Conservation (phyloP, 2,113 vertebrate species). For the Hypocryptadius cinnamomeus region DNA sequence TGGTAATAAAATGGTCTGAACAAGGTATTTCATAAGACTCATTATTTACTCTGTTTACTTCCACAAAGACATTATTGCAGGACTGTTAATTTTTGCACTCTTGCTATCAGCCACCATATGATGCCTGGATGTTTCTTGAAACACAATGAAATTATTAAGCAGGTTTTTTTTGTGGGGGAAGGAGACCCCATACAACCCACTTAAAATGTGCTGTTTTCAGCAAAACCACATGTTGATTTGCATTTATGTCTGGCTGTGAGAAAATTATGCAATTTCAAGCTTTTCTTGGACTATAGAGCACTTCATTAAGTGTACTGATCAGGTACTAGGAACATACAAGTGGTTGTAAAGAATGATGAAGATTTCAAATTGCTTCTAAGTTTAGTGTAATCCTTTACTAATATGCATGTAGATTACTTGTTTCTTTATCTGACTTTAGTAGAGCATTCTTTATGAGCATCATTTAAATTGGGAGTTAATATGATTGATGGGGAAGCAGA, state of each 20-base stretch:
- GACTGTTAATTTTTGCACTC: background rate
- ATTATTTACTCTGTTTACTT: background rate
- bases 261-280: background rate
- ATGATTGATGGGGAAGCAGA: fast-evolving
- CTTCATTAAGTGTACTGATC: background rate
- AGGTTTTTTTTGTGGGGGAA: fast-evolving
- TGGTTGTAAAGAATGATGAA: background rate
- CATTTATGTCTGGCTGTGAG: background rate
- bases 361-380: background rate
- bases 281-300: background rate
- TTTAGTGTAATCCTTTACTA: background rate
- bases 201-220: background rate
- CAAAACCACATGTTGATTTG: background rate
- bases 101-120: background rate
- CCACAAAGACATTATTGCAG: background rate
- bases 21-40: background rate
- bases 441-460: background rate
- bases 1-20: background rate
- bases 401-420: background rate
- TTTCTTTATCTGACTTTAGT: background rate
- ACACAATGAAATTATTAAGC: background rate
- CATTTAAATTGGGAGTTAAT: background rate
- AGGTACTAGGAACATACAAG: background rate
- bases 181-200: background rate
- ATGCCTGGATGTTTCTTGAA: background rate